These are phyloP conservation scores for Bursaphelenchus okinawaensis DNA, from an alignment of 2,888 invertebrate genomes.

Conservation along the genomic window DNA sequence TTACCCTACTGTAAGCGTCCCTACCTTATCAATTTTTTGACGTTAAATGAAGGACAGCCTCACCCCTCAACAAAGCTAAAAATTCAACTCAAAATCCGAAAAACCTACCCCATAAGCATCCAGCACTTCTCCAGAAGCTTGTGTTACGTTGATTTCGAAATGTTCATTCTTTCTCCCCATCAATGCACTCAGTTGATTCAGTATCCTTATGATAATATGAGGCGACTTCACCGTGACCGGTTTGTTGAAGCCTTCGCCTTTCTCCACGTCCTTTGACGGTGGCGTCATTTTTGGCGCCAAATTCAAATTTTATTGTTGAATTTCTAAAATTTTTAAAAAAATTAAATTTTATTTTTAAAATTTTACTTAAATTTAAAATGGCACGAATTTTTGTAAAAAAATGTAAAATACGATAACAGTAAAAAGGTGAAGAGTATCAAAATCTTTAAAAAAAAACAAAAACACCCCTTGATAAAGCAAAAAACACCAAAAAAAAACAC, in stretches of 20 bases:
- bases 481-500: too few relatives aligned
- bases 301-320: neutral
- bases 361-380: too few relatives aligned
- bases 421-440: too few relatives aligned
- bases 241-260: neutral
- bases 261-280: neutral
- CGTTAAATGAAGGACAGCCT: too few relatives aligned
- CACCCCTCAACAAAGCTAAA: too few relatives aligned
- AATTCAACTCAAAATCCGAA: neutral
- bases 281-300: neutral
- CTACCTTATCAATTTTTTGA: too few relatives aligned
- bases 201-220: neutral
- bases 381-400: too few relatives aligned
- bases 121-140: neutral
- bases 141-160: neutral
- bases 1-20: too few relatives aligned
- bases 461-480: too few relatives aligned
- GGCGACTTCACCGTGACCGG: neutral
- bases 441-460: too few relatives aligned
- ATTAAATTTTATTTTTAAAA: neutral
- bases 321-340: neutral
- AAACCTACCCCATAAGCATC: conserved; percentile 2
- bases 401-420: too few relatives aligned
- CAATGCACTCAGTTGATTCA: conserved; percentile 6
- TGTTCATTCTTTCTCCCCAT: conserved; percentile 11